Base-by-base conservation (phyloP, 2,888 invertebrate genomes). In the Barypeithes pellucidus region DNA sequence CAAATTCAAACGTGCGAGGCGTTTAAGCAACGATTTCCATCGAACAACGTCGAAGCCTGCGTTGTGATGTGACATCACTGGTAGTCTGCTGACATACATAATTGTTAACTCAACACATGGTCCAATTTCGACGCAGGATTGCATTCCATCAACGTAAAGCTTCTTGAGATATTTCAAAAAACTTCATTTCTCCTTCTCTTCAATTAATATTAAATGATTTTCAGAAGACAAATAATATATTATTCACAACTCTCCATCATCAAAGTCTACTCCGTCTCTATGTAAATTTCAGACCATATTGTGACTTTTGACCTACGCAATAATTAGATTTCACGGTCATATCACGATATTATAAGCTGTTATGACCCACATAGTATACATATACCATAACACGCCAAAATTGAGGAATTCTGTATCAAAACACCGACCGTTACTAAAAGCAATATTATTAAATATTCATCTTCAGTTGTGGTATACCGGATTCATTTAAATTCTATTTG, bases 401-500 rank as follows among this genome's bases (percentile, higher is more conserved):
- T 50, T 50, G n/a, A 24, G 20, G 24, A 50, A 50, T 50, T 22
- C 24, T 22, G 24, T 24, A 50, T 50, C 50, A 50, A 50, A 24
- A 50, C 50, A 22, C 22, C 22, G n/a, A 12, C 24, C 7, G 50
- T 3, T 22, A n/a, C 50, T 24, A 22, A 50, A 50, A 50, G 22
- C 50, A 22, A 22, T n/a, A 12, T n/a, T 9, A 22, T 50, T 24
- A 50, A 50, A 50, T 50, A 50, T 50, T 22, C 11, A 50, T 50
- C 22, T 50, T 50, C 50, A 22, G 22, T 20, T 50, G 50, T 12
- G 22, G 50, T n/a, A 5, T n/a, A 50, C 24, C 16, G 12, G 20
- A 20, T 22, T 50, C 50, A 50, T 50, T 22, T 22, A 50, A 50
- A 50, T 50, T 50, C 22, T 24, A 50, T 50, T 50, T 50, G 22